phyloP scores from a whole-genome alignment of 2,113 vertebrate species.

The Pithys albifrons region DNA sequence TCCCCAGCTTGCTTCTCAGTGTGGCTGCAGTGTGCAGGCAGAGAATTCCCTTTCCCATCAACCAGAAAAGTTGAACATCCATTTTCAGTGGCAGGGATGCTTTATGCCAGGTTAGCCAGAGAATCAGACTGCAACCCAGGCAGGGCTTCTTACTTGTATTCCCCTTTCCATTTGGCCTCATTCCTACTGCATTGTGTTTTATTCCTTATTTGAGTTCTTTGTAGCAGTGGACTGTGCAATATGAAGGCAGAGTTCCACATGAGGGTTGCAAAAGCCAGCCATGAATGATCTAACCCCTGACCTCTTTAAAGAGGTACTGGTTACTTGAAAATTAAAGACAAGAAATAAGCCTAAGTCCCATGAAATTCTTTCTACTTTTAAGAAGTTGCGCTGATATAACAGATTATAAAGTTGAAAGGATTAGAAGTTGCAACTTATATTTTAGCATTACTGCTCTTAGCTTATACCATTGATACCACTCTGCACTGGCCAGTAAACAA shows the following conservation, averaged over 20 bases:
- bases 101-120: background rate
- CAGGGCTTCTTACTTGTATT: background rate
- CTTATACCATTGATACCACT: background rate
- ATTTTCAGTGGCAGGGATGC: background rate
- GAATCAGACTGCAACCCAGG: background rate
- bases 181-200: background rate
- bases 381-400: background rate
- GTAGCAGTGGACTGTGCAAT: background rate
- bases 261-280: background rate
- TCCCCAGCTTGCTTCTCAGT: background rate
- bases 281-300: background rate
- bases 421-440: background rate
- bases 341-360: background rate
- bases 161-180: background rate
- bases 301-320: background rate
- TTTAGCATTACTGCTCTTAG: background rate
- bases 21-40: background rate
- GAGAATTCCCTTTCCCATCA: background rate
- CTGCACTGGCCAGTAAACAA: background rate
- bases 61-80: background rate
- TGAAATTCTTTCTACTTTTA: background rate
- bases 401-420: background rate
- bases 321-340: background rate
- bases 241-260: background rate
- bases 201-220: background rate